These are phyloP conservation scores for Parazoanthus swiftii DNA, from an alignment of 92 coral and sea anemone genomes.

Conservation along the genomic window DNA sequence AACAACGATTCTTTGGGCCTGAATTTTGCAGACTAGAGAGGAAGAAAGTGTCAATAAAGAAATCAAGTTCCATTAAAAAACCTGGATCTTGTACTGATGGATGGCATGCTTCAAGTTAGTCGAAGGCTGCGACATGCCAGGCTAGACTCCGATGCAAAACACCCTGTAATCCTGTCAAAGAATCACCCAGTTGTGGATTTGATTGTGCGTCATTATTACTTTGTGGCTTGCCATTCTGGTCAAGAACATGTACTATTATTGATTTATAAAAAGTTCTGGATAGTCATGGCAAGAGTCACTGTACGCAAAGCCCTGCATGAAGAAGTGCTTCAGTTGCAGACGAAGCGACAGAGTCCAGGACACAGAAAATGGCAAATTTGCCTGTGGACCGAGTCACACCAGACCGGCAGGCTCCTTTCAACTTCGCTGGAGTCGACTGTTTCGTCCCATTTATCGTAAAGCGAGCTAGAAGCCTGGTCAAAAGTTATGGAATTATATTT, in stretches of 20 bases:
- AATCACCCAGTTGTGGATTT: conserved; percentile 39
- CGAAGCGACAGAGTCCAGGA: too few relatives aligned
- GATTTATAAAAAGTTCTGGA: conserved; percentile 48
- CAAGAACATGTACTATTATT: conserved; percentile 28
- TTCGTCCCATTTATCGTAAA: too few relatives aligned
- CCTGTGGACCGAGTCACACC: too few relatives aligned
- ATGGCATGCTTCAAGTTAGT: conserved; percentile 54
- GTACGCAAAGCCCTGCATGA: conserved; percentile 39
- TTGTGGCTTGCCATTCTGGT: conserved; percentile 48
- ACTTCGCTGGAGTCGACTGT: too few relatives aligned
- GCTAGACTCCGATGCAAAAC: not conserved
- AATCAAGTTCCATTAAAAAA: conserved; percentile 46
- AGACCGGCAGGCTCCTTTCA: too few relatives aligned
- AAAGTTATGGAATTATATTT: conserved; percentile 32
- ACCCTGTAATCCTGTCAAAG: conserved; percentile 51
- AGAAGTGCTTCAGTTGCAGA: too few relatives aligned
- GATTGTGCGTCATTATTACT: conserved; percentile 37
- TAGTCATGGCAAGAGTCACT: conserved; percentile 43
- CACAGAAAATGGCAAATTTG: too few relatives aligned
- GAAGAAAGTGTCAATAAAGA: conserved; percentile 9
- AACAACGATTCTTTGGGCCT: conserved; percentile 31
- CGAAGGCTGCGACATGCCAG: conserved; percentile 49
- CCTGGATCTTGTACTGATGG: conserved; percentile 36
- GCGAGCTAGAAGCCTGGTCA: too few relatives aligned
- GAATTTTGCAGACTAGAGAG: conserved; percentile 17